Conservation (phyloP, 1,140 invertebrate genomes). For the Aphaenogaster floridana region DNA sequence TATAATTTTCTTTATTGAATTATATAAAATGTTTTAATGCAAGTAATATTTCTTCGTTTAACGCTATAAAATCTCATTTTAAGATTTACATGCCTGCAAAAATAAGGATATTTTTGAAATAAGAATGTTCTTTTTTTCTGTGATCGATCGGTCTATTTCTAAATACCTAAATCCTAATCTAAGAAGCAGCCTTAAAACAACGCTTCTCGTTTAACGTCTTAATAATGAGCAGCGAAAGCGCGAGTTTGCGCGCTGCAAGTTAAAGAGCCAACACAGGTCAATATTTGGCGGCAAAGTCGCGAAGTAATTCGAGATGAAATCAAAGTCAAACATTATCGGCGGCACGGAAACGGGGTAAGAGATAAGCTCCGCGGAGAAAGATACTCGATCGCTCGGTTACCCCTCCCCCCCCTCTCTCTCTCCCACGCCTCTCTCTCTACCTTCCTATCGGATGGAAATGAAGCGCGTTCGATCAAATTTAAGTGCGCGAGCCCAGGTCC, state of each 20-base stretch:
- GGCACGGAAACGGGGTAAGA: not conserved
- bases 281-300: conserved; percentile 35
- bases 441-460: conserved; percentile 35
- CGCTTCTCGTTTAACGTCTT: not conserved
- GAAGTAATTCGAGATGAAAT: conserved; percentile 53
- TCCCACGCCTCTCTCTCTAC: not conserved
- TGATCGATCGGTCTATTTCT: not conserved
- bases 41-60: too few relatives aligned
- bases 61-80: too few relatives aligned
- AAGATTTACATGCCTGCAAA: too few relatives aligned
- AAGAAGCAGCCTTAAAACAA: not conserved
- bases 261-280: conserved; percentile 32
- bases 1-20: too few relatives aligned
- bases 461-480: conserved; percentile 69
- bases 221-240: conserved; percentile 17
- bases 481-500: conserved; percentile 60
- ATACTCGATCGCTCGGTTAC: not conserved
- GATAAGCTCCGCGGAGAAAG: conserved; percentile 20
- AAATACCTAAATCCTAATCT: not conserved
- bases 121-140: too few relatives aligned
- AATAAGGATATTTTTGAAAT: too few relatives aligned
- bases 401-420: not conserved
- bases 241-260: conserved; percentile 15
- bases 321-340: conserved; percentile 58
- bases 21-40: too few relatives aligned